Conservation (phyloP, 2,113 vertebrate genomes). For the Hystrix brachyura region DNA sequence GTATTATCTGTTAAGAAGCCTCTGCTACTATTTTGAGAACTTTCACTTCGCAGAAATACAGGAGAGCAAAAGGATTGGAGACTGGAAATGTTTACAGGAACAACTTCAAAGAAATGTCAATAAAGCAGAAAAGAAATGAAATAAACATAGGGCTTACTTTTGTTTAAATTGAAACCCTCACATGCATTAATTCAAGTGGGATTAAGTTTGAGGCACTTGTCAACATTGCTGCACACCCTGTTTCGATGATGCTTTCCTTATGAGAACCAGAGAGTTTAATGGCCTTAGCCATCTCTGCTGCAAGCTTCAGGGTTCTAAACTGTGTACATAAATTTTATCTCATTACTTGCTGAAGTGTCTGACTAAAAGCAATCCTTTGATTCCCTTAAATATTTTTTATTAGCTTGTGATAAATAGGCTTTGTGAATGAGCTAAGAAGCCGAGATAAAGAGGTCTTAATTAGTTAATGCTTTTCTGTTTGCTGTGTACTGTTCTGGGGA, state of each 20-base stretch:
- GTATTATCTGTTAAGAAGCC: background rate
- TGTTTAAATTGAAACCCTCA: conserved; percentile 60
- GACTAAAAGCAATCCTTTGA: conserved; percentile 73
- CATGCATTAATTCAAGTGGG: conserved; percentile 59
- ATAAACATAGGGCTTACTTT: conserved; percentile 54
- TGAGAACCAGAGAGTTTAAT: conserved; percentile 22
- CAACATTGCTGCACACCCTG: background rate
- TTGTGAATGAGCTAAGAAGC: conserved; percentile 33
- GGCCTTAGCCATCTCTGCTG: background rate
- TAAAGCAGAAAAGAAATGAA: conserved; percentile 72
- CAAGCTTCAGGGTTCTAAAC: background rate
- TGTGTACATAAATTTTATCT: background rate
- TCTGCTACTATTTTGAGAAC: background rate
- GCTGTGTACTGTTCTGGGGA: background rate
- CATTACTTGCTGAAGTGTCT: conserved; percentile 71
- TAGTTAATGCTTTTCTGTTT: background rate
- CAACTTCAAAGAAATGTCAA: conserved; percentile 67
- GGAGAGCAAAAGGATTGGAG: conserved; percentile 1
- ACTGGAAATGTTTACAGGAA: conserved; percentile 71
- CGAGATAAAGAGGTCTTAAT: background rate
- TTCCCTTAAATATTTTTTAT: conserved; percentile 66
- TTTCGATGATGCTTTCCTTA: background rate
- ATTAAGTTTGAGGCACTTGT: conserved; percentile 57
- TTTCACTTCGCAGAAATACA: conserved; percentile 35
- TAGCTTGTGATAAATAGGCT: conserved; percentile 35